Evolutionary conservation across 2,113 vertebrate genomes (phyloP), one percentile per base, ranked within the genome.

Genomic region (Ophthalmolycus amberensis): DNA sequence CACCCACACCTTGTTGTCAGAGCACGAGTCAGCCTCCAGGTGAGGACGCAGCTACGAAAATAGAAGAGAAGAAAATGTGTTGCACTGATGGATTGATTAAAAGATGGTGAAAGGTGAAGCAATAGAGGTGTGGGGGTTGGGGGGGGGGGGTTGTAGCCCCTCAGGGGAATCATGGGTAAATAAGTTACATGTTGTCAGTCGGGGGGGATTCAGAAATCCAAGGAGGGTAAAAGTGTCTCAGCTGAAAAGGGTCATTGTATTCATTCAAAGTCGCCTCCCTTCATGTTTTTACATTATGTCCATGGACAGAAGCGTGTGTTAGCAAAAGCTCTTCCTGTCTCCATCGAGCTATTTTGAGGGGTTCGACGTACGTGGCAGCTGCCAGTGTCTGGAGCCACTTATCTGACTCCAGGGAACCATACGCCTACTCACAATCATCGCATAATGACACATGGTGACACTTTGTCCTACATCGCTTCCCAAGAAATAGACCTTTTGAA

Each of bases 21-120:
- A 67, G 8, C 58, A 54, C 3, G n/a, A 15, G 54, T 27, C 60
- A 3, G 60, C 79, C 79, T 56, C 34, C 78, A 62, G 77, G 76
- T 85, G 87, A 34, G n/a, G 77, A 68, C 29, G 44, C 69, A 18
- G 56, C 67, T 20, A 46, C 64, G 25, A 62, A 69, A 84, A 82
- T 66, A 77, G 84, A 78, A 56, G 60, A 58, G 58, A 73, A 65
- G 46, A 73, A 73, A 86, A 85, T 85, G 65, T 84, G 86, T 83
- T 89, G 34, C 50, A 65, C 20, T 46, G 69, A 88, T 29, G 56
- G 85, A 85, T 63, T 62, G 74, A 89, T 58, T 70, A 73, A 82
- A 83, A 18, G 68, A 77, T 71, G 68, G 65, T 77, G 70, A 46
- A 25, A 83, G 73, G 67, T 70, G 85, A 25, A 71, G 73, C 80